Evolutionary conservation across 2,113 vertebrate species (phyloP), one percentile per base, ranked within the genome.

Genomic region (Alouatta palliata): DNA sequence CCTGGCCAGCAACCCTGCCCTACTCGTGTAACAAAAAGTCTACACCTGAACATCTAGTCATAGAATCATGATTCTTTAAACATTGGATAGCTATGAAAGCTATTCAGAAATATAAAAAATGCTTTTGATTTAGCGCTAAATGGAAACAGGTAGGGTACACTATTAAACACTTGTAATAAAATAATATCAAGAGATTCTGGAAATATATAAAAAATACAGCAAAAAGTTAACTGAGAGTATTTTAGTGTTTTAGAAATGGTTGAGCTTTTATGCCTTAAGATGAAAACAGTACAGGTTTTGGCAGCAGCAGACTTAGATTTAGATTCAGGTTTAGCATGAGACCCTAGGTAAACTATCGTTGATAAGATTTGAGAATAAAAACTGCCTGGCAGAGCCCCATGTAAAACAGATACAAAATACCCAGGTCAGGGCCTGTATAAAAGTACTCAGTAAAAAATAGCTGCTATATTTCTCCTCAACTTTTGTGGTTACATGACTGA

Each of bases 101-200:
- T 66, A 86, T 45, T 71, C 21, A 70, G 76, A 95, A 96, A 94
- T 19, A 87, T 2, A 35, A 58, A 85, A 91, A 92, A n/a, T 25
- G 2, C 6, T 84, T 75, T 80, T 75, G 35, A 73, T 61, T 77
- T 83, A 52, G 20, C 73, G 64, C 45, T 91, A 77, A 83, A 61
- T 64, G 25, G 79, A 94, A 91, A 77, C 61, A 25, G 20, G 5
- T 35, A 75, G 35, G 14, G 35, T 20, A 73, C 0, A 87, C 76
- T 80, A 52, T 25, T 71, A 94, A 90, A 93, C 35, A 25, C 30
- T 8, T 79, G 8, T 19, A 71, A 49, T 76, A 81, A 87, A 92
- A 73, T 16, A 83, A 4, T 37, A 87, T 8, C 19, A 77, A 66
- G 25, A 93, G 61, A 81, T 88, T 75, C 19, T 16, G 71, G 32